phyloP scores from a whole-genome alignment of 2,888 invertebrate species.

The Meiosimyza platycephala region DNA sequence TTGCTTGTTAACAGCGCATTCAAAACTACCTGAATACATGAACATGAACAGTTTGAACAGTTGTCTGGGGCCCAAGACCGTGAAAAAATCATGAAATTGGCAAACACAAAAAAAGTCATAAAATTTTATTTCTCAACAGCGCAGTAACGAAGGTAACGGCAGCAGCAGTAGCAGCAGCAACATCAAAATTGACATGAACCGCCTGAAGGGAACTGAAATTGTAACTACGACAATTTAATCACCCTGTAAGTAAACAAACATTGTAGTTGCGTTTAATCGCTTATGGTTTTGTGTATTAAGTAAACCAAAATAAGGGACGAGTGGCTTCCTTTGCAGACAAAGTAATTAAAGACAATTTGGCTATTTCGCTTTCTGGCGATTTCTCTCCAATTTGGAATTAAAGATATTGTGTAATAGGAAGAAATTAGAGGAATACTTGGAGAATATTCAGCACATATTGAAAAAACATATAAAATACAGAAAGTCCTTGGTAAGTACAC shows the following conservation, averaged over 20 bases:
- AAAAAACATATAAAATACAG: too few species aligned
- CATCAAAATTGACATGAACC: conserved; percentile 31
- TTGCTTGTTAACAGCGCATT: conserved; percentile 40
- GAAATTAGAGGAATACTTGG: too few species aligned
- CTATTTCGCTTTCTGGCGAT: too few species aligned
- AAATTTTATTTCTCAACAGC: conserved; percentile 41
- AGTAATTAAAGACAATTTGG: too few species aligned
- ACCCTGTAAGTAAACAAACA: conserved; percentile 21
- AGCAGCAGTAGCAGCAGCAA: conserved; percentile 25
- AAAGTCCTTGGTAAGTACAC: too few species aligned
- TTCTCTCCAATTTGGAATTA: too few species aligned
- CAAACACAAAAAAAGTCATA: conserved; percentile 36
- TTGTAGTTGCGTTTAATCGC: conserved; percentile 31
- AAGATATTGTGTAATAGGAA: too few species aligned
- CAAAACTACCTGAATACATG: conserved; percentile 40
- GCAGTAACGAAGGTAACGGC: conserved; percentile 18
- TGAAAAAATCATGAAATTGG: conserved; percentile 14
- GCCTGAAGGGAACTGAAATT: not conserved
- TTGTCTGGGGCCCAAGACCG: not conserved
- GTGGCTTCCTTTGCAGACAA: too few species aligned
- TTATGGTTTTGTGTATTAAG: conserved; percentile 28
- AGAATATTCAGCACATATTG: too few species aligned
- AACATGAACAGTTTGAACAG: not conserved
- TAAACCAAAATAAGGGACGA: not conserved
- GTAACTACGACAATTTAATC: conserved; percentile 11